These are phyloP conservation scores for Tapera naevia DNA, from an alignment of 2,797 vertebrate genomes.

Conservation along the genomic window DNA sequence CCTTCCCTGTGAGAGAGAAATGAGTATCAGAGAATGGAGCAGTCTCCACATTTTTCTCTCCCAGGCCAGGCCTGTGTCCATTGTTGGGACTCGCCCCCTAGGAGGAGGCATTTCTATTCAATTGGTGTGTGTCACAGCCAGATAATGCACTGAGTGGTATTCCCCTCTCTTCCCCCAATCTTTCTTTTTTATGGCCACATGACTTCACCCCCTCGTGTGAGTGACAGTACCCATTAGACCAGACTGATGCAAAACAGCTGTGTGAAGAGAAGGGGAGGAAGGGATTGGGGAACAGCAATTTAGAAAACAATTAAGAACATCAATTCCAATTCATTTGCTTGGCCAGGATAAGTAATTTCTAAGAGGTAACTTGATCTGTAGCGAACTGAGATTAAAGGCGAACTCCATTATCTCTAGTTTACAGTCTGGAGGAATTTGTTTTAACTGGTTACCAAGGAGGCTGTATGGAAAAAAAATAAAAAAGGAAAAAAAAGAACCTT, in stretches of 20 bases:
- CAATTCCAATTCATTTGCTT: conserved; percentile 81
- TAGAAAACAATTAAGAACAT: conserved; percentile 83
- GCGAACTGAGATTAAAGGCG: conserved; percentile 66
- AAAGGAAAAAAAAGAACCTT: background rate
- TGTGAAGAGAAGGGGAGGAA: conserved; percentile 59
- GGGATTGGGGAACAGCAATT: conserved; percentile 77
- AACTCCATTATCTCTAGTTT: conserved; percentile 69
- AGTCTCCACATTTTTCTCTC: conserved; percentile 40
- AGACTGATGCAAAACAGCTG: conserved; percentile 81
- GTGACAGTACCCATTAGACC: conserved; percentile 77
- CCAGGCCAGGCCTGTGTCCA: conserved; percentile 57
- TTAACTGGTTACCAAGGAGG: conserved; percentile 58
- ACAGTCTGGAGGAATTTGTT: conserved; percentile 53
- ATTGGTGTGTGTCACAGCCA: conserved; percentile 73
- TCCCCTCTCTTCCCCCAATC: conserved; percentile 66
- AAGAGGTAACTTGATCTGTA: conserved; percentile 71
- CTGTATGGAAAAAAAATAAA: background rate
- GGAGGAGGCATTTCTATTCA: conserved; percentile 73
- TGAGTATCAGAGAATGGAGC: background rate
- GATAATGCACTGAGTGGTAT: conserved; percentile 73
- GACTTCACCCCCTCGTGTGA: conserved; percentile 80
- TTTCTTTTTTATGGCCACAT: conserved; percentile 77
- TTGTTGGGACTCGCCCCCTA: conserved; percentile 65
- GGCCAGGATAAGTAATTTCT: conserved; percentile 76
- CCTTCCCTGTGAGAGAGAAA: conserved; percentile 13